Conservation (phyloP, 1,140 invertebrate species). For the Nephila pilipes region DNA sequence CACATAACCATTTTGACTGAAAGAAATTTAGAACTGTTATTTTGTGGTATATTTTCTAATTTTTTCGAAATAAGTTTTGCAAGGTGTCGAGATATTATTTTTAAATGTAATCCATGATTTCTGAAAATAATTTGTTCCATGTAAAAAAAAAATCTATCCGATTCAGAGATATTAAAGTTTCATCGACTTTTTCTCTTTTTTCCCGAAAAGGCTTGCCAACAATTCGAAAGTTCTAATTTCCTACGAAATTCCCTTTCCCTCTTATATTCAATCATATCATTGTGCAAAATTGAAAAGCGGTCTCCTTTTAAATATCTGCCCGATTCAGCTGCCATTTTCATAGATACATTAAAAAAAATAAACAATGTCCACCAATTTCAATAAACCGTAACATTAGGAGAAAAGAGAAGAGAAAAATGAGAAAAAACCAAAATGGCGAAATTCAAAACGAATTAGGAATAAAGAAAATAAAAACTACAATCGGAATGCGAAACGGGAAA, state of each 20-base stretch:
- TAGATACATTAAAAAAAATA: conserved; percentile 38
- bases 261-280: conserved; percentile 40
- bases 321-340: conserved; percentile 71
- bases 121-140: not conserved
- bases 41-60: no score
- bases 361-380: conserved; percentile 69
- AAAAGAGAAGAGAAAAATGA: not conserved
- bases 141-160: not conserved
- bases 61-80: no score
- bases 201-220: no score
- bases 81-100: no score
- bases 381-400: conserved; percentile 67
- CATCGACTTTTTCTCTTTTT: not conserved
- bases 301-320: conserved; percentile 68
- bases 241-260: no score
- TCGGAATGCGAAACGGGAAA: conserved; percentile 49
- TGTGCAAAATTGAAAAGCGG: conserved; percentile 63
- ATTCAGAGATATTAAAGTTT: not conserved
- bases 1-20: no score
- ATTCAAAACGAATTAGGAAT: conserved; percentile 69
- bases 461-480: conserved; percentile 36
- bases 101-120: no score
- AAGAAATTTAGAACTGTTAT: no score
- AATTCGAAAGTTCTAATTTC: not conserved
- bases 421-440: conserved; percentile 12